A percentile compares a stretch with the other conserved stretches of the same genome.
Conservation (phyloP, 2,888 invertebrate species). For the Amblyjoppa proteus region DNA sequence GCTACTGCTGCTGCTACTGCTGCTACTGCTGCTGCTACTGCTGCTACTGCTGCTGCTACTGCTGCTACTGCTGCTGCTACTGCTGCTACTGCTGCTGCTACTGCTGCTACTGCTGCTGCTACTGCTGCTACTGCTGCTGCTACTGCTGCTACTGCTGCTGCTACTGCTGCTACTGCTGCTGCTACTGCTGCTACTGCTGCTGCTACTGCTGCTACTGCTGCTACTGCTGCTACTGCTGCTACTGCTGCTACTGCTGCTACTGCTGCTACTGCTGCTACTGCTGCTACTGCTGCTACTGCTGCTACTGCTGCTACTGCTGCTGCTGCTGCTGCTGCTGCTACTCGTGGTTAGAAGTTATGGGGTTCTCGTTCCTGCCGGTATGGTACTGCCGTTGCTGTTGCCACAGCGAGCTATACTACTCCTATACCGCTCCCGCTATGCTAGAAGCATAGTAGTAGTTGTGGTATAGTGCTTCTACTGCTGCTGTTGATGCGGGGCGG, state of each 20-base stretch:
- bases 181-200: constrained; percentile 57
- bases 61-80: constrained; percentile 56
- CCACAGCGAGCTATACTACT: constrained; percentile 59
- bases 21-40: constrained; percentile 60
- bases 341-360: constrained; percentile 61
- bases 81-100: constrained; percentile 62
- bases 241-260: constrained; percentile 59
- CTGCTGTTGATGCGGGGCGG: constrained; percentile 65
- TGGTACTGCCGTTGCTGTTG: constrained; percentile 65
- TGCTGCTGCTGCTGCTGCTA: constrained; percentile 62
- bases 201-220: constrained; percentile 54
- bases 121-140: constrained; percentile 45
- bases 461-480: constrained; percentile 64
- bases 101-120: constrained; percentile 59
- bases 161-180: constrained; percentile 62
- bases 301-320: constrained; percentile 58
- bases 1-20: constrained; percentile 55
- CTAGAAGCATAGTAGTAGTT: constrained; percentile 59
- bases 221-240: constrained; percentile 61
- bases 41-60: constrained; percentile 59
- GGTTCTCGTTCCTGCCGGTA: constrained; percentile 64
- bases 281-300: constrained; percentile 58
- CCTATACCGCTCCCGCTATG: constrained; percentile 53
- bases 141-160: constrained; percentile 59
- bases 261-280: constrained; percentile 57